phyloP scores from a whole-genome alignment of 2,113 vertebrate genomes.

The Thamnophis sirtalis region DNA sequence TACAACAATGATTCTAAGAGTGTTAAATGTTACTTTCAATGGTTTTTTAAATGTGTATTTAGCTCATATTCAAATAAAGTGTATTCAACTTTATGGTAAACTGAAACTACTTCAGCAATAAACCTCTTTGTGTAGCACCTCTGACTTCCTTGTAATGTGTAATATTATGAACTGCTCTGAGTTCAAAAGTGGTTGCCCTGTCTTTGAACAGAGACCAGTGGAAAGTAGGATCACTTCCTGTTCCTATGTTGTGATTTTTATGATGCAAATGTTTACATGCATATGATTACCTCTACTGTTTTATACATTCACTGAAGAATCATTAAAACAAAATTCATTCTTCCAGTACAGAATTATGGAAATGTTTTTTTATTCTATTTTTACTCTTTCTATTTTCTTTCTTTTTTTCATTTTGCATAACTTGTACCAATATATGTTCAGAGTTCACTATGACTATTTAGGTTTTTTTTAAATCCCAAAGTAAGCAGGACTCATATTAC shows the following conservation, averaged over 20 bases:
- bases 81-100: not conserved
- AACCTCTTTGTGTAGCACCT: not conserved
- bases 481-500: not conserved
- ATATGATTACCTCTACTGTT: not conserved
- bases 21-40: not conserved
- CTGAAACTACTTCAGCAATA: not conserved
- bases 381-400: not conserved
- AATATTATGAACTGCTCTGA: not conserved
- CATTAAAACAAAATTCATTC: not conserved
- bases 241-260: not conserved
- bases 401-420: not conserved
- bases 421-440: not conserved
- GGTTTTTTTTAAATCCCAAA: not conserved
- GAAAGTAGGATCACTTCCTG: not conserved
- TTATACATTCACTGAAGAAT: not conserved
- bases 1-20: not conserved
- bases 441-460: not conserved
- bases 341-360: not conserved
- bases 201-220: not conserved
- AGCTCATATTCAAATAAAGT: not conserved
- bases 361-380: not conserved
- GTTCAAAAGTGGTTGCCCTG: too few relatives aligned
- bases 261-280: not conserved
- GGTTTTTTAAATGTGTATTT: not conserved
- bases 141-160: not conserved